Evolutionary conservation across 2,797 vertebrate species (phyloP).

Genomic region (Gadopsis bispinosus): DNA sequence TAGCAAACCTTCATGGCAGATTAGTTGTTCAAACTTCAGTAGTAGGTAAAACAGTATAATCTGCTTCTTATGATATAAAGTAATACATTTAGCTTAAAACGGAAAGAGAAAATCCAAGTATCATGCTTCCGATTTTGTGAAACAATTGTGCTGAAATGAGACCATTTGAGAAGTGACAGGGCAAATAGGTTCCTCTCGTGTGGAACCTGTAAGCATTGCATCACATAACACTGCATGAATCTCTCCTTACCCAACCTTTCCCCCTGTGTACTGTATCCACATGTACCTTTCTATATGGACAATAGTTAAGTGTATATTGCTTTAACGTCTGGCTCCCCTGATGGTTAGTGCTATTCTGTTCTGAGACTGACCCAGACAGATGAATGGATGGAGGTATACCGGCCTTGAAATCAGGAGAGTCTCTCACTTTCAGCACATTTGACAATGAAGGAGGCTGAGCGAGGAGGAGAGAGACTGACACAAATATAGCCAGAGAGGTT

Average conservation of each 20-base stretch:
- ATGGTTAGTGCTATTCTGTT: constrained; percentile 9
- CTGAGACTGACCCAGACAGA: constrained; percentile 4
- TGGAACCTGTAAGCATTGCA: neutral
- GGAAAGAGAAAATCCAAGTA: neutral
- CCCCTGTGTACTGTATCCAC: neutral
- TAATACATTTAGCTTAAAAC: neutral
- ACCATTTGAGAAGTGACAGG: no score
- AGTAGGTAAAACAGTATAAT: neutral
- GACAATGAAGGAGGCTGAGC: neutral
- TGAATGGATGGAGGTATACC: neutral
- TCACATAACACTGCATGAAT: neutral
- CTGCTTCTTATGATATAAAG: neutral
- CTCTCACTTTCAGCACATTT: constrained; percentile 1
- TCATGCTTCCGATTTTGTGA: neutral
- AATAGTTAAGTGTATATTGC: neutral
- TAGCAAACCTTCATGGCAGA: neutral
- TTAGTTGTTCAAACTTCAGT: neutral
- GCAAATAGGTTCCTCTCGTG: no score
- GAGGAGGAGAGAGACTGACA: constrained; percentile 12
- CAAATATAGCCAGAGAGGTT: constrained; percentile 1
- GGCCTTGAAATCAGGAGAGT: constrained; percentile 30
- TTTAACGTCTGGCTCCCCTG: constrained; percentile 13
- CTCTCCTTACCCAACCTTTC: neutral
- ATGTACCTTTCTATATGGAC: neutral
- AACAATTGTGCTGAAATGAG: neutral